Evolutionary conservation across 2,797 vertebrate species (phyloP).

Genomic region (Sibirionetta formosa): DNA sequence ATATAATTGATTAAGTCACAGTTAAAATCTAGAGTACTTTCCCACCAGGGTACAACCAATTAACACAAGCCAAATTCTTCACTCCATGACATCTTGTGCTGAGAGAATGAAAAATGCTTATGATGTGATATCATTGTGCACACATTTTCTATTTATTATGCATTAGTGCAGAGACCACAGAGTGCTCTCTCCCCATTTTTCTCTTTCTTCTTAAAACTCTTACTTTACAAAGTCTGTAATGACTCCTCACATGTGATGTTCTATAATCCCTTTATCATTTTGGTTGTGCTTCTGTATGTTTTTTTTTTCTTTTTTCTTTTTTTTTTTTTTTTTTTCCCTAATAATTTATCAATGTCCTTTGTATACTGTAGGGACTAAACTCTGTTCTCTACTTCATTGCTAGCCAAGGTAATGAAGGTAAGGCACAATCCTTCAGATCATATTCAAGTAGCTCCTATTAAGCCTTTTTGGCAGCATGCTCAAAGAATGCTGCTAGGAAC

Average conservation of each 20-base stretch:
- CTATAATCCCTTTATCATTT: neutral
- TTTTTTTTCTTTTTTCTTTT: neutral
- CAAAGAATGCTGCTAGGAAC: neutral
- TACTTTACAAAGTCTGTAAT: neutral
- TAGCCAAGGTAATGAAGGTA: neutral
- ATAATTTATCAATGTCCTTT: neutral
- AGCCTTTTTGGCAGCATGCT: neutral
- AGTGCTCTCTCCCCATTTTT: neutral
- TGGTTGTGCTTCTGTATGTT: neutral
- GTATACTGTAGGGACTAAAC: neutral
- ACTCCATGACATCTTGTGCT: neutral
- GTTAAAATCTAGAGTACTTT: constrained; percentile 33
- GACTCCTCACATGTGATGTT: neutral
- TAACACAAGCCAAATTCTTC: neutral
- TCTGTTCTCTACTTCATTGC: neutral
- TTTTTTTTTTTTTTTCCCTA: neutral
- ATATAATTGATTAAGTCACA: neutral
- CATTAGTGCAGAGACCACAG: neutral
- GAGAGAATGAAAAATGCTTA: neutral
- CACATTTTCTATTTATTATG: neutral
- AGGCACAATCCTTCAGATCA: neutral
- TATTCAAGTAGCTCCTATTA: neutral
- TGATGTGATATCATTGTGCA: neutral
- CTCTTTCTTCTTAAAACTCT: neutral
- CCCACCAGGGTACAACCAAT: neutral